These are phyloP conservation scores for Callipepla californica DNA, from an alignment of 2,113 vertebrate genomes.

Conservation along the genomic window DNA sequence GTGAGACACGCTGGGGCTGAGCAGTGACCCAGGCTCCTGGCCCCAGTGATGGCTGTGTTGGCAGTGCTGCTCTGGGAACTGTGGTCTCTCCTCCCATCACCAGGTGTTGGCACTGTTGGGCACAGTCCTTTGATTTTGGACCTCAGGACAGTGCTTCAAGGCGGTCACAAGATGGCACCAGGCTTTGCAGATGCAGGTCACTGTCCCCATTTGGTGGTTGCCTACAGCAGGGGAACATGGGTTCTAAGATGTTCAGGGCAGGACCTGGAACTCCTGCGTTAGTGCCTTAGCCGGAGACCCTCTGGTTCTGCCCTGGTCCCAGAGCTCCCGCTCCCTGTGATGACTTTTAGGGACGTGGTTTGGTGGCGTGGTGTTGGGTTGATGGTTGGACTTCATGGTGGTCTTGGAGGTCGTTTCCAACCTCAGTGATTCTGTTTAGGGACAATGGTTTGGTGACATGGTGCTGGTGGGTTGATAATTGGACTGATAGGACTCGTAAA, in stretches of 20 bases:
- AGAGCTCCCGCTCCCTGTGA: neutral
- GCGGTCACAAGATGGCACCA: neutral
- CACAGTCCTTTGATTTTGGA: conserved; percentile 52
- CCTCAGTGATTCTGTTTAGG: too few relatives aligned
- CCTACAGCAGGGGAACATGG: neutral
- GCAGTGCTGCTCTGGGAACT: neutral
- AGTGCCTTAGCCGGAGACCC: neutral
- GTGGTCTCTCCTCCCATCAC: conserved; percentile 58
- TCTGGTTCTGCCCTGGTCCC: neutral
- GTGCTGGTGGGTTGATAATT: too few relatives aligned
- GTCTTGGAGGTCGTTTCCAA: too few relatives aligned
- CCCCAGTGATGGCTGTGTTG: too few relatives aligned
- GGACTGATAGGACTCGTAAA: too few relatives aligned
- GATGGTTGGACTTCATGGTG: too few relatives aligned
- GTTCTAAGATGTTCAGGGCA: neutral
- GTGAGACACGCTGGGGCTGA: neutral
- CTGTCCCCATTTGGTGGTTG: neutral
- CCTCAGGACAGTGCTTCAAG: neutral
- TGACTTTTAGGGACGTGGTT: neutral
- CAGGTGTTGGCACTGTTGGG: conserved; percentile 35
- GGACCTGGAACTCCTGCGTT: neutral
- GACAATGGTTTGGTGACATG: too few relatives aligned
- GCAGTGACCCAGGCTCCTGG: too few relatives aligned
- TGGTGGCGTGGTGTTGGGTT: too few relatives aligned
- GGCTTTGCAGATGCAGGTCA: neutral